Percentiles rank a stretch among this genome's conserved stretches.
Conservation (phyloP, 2,113 vertebrate genomes). For the Donacobius atricapilla region DNA sequence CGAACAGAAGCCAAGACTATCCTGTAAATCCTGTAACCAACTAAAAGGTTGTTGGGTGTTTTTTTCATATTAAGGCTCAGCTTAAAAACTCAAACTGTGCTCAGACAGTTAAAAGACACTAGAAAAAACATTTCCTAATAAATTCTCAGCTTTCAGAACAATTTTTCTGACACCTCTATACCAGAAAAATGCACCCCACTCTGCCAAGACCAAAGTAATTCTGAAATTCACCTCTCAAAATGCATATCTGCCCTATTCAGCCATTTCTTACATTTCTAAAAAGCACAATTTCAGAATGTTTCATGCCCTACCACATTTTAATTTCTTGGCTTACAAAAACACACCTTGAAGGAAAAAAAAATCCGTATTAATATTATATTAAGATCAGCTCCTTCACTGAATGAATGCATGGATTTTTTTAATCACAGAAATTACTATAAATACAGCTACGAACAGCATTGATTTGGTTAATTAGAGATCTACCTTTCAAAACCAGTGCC, state of each 20-base stretch:
- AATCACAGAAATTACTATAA: neutral
- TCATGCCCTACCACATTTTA: neutral
- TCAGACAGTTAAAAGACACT: neutral
- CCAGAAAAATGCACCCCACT: neutral
- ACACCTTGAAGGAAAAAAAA: neutral
- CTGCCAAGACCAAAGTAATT: neutral
- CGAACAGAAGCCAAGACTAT: slow-evolving; percentile 14
- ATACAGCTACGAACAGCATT: neutral
- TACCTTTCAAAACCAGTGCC: neutral
- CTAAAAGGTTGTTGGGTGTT: neutral
- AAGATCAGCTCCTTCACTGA: neutral
- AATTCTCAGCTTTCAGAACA: neutral
- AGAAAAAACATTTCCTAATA: neutral
- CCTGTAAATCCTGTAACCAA: neutral
- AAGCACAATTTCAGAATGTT: neutral
- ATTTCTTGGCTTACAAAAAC: neutral
- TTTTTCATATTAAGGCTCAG: neutral
- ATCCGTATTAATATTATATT: neutral
- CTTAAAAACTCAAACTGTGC: neutral
- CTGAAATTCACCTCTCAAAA: neutral
- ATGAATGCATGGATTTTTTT: neutral
- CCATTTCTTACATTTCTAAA: neutral
- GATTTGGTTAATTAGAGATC: neutral
- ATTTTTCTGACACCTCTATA: neutral
- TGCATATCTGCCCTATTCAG: neutral